phyloP scores from a whole-genome alignment of 2,888 invertebrate genomes.

The Brachynemurus nebulosus region DNA sequence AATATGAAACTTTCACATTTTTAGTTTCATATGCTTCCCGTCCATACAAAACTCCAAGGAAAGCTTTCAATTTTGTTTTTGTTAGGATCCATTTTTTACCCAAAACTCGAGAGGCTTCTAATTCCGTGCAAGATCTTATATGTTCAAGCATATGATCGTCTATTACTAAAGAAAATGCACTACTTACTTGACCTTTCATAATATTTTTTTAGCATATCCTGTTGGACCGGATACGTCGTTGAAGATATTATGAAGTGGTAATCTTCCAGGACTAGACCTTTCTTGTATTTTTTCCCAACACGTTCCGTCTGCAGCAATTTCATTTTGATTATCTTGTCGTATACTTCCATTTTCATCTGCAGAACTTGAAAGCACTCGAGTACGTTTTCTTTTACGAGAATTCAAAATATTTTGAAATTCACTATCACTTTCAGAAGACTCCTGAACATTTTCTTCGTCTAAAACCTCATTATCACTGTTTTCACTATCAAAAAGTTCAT shows the following conservation, averaged over 20 bases:
- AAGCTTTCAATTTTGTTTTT: slow-evolving; percentile 10
- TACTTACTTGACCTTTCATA: neutral
- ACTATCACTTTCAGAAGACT: slow-evolving; percentile 6
- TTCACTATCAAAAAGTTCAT: slow-evolving; percentile 4
- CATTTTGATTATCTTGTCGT: slow-evolving; percentile 3
- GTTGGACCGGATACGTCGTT: slow-evolving; percentile 10
- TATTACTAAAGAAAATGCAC: slow-evolving; percentile 1
- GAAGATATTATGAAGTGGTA: slow-evolving; percentile 10
- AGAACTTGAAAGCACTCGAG: neutral
- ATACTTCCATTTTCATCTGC: neutral
- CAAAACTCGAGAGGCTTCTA: neutral
- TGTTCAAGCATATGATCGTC: neutral
- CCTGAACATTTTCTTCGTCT: slow-evolving; percentile 2
- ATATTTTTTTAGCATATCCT: slow-evolving; percentile 6
- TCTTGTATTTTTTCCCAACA: slow-evolving; percentile 13
- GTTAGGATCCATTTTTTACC: slow-evolving; percentile 1
- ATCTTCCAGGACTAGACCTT: slow-evolving; percentile 6
- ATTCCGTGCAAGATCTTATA: neutral
- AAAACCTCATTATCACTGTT: neutral
- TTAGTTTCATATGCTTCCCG: slow-evolving; percentile 19
- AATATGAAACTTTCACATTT: slow-evolving; percentile 14
- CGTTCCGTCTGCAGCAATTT: slow-evolving; percentile 14
- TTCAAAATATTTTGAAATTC: slow-evolving; percentile 9
- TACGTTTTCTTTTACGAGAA: slow-evolving; percentile 1
- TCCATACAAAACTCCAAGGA: slow-evolving; percentile 19